Evolutionary conservation across 2,797 vertebrate species (phyloP), one percentile per base, ranked within the genome.

Genomic region (Numenius phaeopus): DNA sequence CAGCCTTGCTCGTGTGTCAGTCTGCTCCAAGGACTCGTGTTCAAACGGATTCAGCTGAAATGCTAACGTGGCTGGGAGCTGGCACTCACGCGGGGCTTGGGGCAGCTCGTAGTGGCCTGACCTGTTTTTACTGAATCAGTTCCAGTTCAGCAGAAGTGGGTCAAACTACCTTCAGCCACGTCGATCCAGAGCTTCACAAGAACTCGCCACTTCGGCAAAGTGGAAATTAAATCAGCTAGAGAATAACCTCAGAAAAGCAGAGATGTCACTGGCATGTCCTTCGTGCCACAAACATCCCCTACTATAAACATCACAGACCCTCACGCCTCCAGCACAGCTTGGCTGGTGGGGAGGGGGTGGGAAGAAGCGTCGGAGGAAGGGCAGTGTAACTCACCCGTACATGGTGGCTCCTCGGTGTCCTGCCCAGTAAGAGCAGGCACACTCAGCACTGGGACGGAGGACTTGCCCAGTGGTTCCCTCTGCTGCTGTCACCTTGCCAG

Each of bases 71-170:
- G 73, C 50, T 89, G 64, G 64, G 80, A 94, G 73, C 62, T 66
- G 77, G 89, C 91, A 66, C 69, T 93, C 91, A 49, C 0, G 1
- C 4, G 19, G 87, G 83, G 91, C 87, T 90, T 86, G 89, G 91
- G 95, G 85, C 91, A 89, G 86, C 87, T 96, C 5, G 0, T 50
- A 34, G 81, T 90, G 92, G 81, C 83, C 92, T 96, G 95, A 93
- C 90, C 94, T 93, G 88, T 79, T 94, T 95, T 91, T 90, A 70
- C 75, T 89, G 95, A 85, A 92, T 93, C 93, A 89, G 75, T 95
- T 93, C 93, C 88, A 94, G 93, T 89, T 92, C 92, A 95, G 75
- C 89, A 97, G 92, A 93, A 94, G 29, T 89, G 95, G 93, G 91
- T 95, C 90, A 90, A 76, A 13, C 75, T 85, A 95, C 96, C 95